Evolutionary conservation across 2,113 vertebrate species (phyloP), one percentile per base, ranked within the genome.

Genomic region (Trinectes maculatus): DNA sequence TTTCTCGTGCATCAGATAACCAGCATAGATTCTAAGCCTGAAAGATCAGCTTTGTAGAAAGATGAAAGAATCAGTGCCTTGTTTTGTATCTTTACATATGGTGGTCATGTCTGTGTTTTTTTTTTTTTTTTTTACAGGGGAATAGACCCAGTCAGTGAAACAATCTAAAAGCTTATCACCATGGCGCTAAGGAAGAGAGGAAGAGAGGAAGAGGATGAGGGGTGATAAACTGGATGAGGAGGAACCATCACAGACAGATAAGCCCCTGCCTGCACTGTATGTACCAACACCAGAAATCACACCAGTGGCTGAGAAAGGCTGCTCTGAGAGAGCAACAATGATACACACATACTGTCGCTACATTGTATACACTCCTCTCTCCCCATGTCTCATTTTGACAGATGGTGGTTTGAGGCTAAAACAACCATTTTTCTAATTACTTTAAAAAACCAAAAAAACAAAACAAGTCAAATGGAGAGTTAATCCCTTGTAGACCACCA

Each of bases 61-160:
- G 37, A 40, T 39, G 13, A 51, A 57, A 44, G 28, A 1, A 42
- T 18, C 69, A 46, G 66, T 43, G 19, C 6, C 59, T 43, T n/a
- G 54, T 48, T n/a, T 21, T 43, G 57, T 52, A 46, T 60, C 19
- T 11, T 16, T 33, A 29, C 51, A 3, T 25, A 42, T 9, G 58
- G 71, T 77, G 76, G 76, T 70, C 71, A 43, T 52, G 53, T 19
- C 43, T 67, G 63, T 44, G n/a, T n/a, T n/a, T n/a, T n/a, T n/a
- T n/a, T n/a, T n/a, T n/a, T n/a, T n/a, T n/a, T n/a, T 76, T 63
- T 53, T 55, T 61, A 64, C 64, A 55, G 57, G 49, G 44, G 69
- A 34, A 59, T 25, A 62, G n/a, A 79, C 47, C 54, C 58, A 74
- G 82, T 80, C 74, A 75, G 44, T 77, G 42, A 80, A 74, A 72